A percentile compares a stretch with the other conserved stretches of the same genome.
These are phyloP conservation scores for Acrobasis repandana DNA, from an alignment of 2,888 invertebrate genomes.

Conservation along the genomic window DNA sequence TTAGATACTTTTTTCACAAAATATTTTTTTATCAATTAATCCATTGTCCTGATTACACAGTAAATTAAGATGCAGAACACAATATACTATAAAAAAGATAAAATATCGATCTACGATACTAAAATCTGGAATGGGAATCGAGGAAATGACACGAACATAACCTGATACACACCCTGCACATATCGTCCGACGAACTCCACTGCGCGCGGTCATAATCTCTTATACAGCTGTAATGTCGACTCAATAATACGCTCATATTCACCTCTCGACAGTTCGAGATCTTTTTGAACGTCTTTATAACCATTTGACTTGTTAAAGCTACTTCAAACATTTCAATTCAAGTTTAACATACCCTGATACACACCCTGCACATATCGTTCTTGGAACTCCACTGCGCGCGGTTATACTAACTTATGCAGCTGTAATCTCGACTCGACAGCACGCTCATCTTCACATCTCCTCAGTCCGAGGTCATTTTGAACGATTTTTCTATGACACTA, in stretches of 20 bases:
- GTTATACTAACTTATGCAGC: conserved; percentile 85
- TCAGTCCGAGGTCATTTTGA: conserved; percentile 85
- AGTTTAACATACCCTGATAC: conserved; percentile 71
- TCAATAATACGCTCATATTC: conserved; percentile 87
- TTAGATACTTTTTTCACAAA: no score
- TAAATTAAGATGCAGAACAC: no score
- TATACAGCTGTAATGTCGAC: conserved; percentile 89
- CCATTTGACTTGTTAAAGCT: conserved; percentile 88
- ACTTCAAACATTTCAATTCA: no score
- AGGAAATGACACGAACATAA: no score
- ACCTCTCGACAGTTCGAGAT: conserved; percentile 82
- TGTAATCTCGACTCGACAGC: conserved; percentile 88
- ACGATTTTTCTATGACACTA: no score
- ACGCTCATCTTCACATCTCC: conserved; percentile 84
- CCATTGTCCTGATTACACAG: no score
- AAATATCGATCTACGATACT: no score
- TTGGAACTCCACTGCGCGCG: conserved; percentile 72
- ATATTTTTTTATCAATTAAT: no score
- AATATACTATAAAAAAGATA: no score
- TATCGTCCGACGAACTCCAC: conserved; percentile 83
- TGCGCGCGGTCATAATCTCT: conserved; percentile 70
- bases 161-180: conserved; percentile 85
- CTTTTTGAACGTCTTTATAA: no score
- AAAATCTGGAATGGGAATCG: no score
- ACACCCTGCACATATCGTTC: conserved; percentile 86